Evolutionary conservation across 2,797 vertebrate species (phyloP).

Genomic region (Typhlichthys subterraneus): DNA sequence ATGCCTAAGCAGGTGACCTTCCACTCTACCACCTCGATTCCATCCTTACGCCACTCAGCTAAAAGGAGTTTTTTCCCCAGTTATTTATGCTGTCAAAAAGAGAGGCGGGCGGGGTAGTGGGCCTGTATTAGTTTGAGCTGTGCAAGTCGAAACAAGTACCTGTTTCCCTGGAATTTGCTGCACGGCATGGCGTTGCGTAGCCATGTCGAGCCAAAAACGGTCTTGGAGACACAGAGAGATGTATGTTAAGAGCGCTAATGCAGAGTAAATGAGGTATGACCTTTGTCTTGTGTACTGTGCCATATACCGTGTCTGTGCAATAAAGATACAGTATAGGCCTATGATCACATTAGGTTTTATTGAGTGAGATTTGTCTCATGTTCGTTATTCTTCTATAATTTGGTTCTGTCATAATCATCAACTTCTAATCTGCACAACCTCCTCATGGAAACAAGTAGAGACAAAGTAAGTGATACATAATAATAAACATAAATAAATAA

Average conservation of each 20-base stretch:
- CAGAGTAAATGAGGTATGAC: too few relatives aligned
- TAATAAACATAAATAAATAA: constrained; percentile 10
- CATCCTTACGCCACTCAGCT: constrained; percentile 38
- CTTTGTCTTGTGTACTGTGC: too few relatives aligned
- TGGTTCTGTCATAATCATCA: too few relatives aligned
- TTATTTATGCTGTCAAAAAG: constrained; percentile 68
- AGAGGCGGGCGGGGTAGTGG: constrained; percentile 35
- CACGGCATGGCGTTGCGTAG: constrained; percentile 45
- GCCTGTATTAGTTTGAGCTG: constrained; percentile 68
- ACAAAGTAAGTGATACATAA: constrained; percentile 66
- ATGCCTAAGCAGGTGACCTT: constrained; percentile 20
- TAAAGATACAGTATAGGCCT: background rate
- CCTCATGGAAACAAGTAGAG: constrained; percentile 57
- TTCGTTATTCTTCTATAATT: too few relatives aligned
- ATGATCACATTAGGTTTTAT: too few relatives aligned
- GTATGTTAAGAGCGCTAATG: background rate
- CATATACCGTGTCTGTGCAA: background rate
- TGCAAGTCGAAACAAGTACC: constrained; percentile 80
- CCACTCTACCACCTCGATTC: constrained; percentile 15
- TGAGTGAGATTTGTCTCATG: too few relatives aligned
- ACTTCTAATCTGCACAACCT: too few relatives aligned
- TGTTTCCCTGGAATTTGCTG: constrained; percentile 81
- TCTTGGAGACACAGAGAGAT: constrained; percentile 53
- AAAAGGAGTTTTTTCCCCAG: constrained; percentile 67
- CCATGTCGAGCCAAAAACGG: constrained; percentile 58